Evolutionary conservation across 2,888 invertebrate genomes (phyloP).

Genomic region (Unio pictorum): DNA sequence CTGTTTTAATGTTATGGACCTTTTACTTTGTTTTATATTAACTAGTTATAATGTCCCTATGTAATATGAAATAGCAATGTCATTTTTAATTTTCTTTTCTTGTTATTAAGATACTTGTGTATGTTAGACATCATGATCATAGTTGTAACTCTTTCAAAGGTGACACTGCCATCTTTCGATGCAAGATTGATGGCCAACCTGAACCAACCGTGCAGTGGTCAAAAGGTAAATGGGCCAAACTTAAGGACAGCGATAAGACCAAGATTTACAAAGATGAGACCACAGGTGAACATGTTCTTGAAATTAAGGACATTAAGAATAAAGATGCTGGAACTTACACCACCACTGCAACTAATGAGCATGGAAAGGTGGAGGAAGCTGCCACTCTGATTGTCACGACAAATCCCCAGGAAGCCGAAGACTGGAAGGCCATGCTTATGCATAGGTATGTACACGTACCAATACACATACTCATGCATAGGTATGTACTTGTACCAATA

Average conservation of each 20-base stretch:
- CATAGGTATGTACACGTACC: constrained; percentile 23
- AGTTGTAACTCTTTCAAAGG: constrained; percentile 36
- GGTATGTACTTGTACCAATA: too few species aligned
- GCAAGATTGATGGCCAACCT: constrained; percentile 67
- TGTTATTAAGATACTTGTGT: too few species aligned
- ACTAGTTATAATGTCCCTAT: too few species aligned
- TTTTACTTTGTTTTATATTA: too few species aligned
- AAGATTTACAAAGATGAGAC: constrained; percentile 62
- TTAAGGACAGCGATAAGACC: constrained; percentile 60
- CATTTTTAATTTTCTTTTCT: too few species aligned
- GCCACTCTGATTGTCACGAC: constrained; percentile 70
- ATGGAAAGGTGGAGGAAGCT: constrained; percentile 65
- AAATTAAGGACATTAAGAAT: constrained; percentile 63
- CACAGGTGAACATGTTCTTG: constrained; percentile 62
- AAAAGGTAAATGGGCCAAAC: constrained; percentile 70
- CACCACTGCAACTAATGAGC: constrained; percentile 68
- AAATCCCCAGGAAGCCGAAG: constrained; percentile 67
- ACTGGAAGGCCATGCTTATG: constrained; percentile 68
- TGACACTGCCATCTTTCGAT: constrained; percentile 65
- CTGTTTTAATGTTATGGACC: too few species aligned
- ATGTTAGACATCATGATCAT: too few species aligned
- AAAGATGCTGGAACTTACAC: constrained; percentile 71
- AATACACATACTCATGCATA: too few species aligned
- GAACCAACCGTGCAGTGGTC: constrained; percentile 68
- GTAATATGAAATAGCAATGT: too few species aligned